Evolutionary conservation across 2,113 vertebrate genomes (phyloP).

Genomic region (Ariopsis seemanni): DNA sequence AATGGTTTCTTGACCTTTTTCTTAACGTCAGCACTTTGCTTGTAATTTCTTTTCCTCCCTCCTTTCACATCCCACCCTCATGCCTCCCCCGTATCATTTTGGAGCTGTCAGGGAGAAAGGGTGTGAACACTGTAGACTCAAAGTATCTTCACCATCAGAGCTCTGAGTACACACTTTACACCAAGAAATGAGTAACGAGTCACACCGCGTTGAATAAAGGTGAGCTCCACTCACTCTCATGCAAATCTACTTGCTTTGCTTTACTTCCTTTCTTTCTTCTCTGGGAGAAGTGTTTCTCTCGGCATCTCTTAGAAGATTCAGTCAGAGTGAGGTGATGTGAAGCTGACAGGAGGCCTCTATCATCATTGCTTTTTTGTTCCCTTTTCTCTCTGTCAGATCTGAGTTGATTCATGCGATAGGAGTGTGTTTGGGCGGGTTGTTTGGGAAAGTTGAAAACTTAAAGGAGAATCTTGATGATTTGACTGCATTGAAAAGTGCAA

Average conservation of each 20-base stretch:
- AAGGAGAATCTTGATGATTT: constrained; percentile 5
- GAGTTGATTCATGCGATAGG: constrained; percentile 59
- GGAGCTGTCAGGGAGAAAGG: constrained; percentile 33
- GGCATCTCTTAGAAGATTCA: constrained; percentile 59
- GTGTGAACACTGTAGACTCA: constrained; percentile 61
- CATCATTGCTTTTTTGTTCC: constrained; percentile 17
- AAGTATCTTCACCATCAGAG: constrained; percentile 65
- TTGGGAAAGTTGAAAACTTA: constrained; percentile 18
- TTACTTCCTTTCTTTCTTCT: constrained; percentile 21
- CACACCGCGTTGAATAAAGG: constrained; percentile 66
- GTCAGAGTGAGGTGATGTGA: constrained; percentile 59
- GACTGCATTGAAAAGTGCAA: neutral
- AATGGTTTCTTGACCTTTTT: constrained; percentile 8
- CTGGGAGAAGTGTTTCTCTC: constrained; percentile 32
- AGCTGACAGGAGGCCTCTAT: constrained; percentile 64
- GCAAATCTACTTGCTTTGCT: constrained; percentile 62
- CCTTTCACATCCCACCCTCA: constrained; percentile 13
- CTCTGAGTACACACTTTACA: constrained; percentile 69
- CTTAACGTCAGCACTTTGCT: constrained; percentile 49
- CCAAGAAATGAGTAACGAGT: constrained; percentile 66
- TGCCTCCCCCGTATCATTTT: constrained; percentile 36
- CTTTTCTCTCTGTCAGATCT: constrained; percentile 42
- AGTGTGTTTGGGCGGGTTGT: constrained; percentile 28
- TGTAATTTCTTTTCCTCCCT: constrained; percentile 34
- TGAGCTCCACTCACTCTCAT: constrained; percentile 64